A percentile compares a stretch with the other conserved stretches of the same genome.
These are phyloP conservation scores for Dromius quadrimaculatus DNA, from an alignment of 2,888 invertebrate species.

Conservation along the genomic window DNA sequence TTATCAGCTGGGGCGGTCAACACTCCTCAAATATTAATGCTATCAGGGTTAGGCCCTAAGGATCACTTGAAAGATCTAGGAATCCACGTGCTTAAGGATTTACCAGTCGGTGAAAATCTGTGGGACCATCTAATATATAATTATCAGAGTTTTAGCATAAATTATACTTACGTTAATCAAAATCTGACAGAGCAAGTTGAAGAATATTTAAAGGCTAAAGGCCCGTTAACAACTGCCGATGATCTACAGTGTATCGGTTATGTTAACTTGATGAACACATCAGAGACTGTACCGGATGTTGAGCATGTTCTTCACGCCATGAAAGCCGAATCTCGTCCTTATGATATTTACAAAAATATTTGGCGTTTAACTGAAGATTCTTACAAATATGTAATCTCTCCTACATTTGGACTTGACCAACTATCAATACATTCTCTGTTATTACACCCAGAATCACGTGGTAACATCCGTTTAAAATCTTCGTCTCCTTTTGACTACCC, in stretches of 20 bases:
- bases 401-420: conserved; percentile 10
- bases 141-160: conserved; percentile 53
- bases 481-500: conserved; percentile 71
- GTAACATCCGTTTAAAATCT: conserved; percentile 67
- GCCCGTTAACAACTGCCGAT: conserved; percentile 57
- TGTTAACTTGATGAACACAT: conserved; percentile 53
- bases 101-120: conserved; percentile 55
- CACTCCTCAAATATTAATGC: conserved; percentile 53
- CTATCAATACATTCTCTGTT: conserved; percentile 68
- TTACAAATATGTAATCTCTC: conserved; percentile 51
- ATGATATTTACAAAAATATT: conserved; percentile 54
- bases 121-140: conserved; percentile 55
- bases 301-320: conserved; percentile 57
- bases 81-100: conserved; percentile 53
- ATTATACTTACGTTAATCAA: conserved; percentile 50
- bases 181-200: conserved; percentile 47
- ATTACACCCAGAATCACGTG: conserved; percentile 69
- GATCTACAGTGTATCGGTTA: conserved; percentile 56
- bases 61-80: conserved; percentile 50
- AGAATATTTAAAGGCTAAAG: conserved; percentile 55
- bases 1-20: conserved; percentile 53
- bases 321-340: conserved; percentile 45
- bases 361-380: conserved; percentile 58
- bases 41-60: conserved; percentile 54
- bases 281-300: conserved; percentile 56